Percentiles rank a stretch among this genome's conserved stretches.
Evolutionary conservation across 2,797 vertebrate genomes (phyloP).

Genomic region (Squalus acanthias): DNA sequence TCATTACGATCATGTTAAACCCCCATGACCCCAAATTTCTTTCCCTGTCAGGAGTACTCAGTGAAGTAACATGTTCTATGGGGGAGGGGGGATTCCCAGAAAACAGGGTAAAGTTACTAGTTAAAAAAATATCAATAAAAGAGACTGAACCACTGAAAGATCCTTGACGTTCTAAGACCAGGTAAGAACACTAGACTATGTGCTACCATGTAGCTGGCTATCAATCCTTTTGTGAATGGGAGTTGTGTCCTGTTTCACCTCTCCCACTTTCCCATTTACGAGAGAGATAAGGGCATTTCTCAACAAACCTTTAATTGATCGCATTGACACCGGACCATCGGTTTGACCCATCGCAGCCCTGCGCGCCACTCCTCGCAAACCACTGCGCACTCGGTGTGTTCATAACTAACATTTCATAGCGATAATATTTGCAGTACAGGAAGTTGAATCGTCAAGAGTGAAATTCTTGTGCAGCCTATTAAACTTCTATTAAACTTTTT

Average conservation of each 20-base stretch:
- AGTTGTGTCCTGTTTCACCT: background rate
- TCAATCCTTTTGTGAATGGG: background rate
- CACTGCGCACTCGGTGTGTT: background rate
- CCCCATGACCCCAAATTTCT: background rate
- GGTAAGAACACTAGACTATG: background rate
- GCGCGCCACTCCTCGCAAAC: background rate
- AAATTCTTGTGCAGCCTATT: background rate
- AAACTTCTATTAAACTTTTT: background rate
- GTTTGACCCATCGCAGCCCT: background rate
- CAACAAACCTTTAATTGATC: background rate
- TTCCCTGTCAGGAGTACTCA: background rate
- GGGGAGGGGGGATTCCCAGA: background rate
- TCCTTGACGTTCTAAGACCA: background rate
- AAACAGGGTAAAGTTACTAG: background rate
- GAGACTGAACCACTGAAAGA: background rate
- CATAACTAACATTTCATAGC: background rate
- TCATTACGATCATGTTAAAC: background rate
- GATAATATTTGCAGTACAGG: background rate
- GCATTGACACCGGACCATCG: background rate
- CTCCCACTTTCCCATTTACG: background rate
- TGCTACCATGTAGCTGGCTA: background rate
- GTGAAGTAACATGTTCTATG: background rate
- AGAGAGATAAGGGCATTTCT: background rate
- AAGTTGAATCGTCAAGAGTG: background rate
- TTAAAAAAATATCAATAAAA: slow-evolving; percentile 11